Evolutionary conservation across 2,797 vertebrate species (phyloP).

Genomic region (Hafferia zeledoni): DNA sequence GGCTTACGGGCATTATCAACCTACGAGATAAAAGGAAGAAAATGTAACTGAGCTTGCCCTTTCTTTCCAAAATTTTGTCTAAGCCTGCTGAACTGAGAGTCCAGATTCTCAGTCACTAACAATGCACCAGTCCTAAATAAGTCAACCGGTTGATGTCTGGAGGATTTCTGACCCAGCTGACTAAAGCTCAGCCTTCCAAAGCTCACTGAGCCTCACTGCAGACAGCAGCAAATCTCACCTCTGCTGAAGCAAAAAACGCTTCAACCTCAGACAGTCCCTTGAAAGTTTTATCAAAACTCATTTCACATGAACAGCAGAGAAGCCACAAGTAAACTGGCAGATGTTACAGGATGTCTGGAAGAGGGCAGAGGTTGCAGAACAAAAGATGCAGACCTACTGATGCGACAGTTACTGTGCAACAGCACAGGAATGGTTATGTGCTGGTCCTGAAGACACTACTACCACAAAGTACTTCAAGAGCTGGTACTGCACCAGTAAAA

Average conservation of each 20-base stretch:
- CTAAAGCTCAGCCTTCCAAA: neutral
- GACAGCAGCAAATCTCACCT: neutral
- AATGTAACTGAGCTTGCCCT: neutral
- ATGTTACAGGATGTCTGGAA: neutral
- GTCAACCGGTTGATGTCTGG: fast-evolving
- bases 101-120: neutral
- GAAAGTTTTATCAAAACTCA: neutral
- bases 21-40: slow-evolving; percentile 53
- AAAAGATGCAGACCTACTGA: neutral
- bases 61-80: neutral
- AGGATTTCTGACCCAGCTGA: neutral
- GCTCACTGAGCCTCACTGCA: neutral
- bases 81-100: neutral
- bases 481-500: neutral
- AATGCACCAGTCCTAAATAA: neutral
- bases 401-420: neutral
- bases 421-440: neutral
- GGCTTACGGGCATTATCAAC: slow-evolving; percentile 58
- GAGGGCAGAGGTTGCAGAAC: neutral
- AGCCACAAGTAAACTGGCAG: neutral
- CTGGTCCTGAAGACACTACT: neutral
- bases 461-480: neutral
- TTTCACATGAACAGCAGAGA: neutral
- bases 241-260: neutral
- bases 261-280: neutral